Evolutionary conservation across 2,113 vertebrate genomes (phyloP).

Genomic region (Prunella fulvescens): DNA sequence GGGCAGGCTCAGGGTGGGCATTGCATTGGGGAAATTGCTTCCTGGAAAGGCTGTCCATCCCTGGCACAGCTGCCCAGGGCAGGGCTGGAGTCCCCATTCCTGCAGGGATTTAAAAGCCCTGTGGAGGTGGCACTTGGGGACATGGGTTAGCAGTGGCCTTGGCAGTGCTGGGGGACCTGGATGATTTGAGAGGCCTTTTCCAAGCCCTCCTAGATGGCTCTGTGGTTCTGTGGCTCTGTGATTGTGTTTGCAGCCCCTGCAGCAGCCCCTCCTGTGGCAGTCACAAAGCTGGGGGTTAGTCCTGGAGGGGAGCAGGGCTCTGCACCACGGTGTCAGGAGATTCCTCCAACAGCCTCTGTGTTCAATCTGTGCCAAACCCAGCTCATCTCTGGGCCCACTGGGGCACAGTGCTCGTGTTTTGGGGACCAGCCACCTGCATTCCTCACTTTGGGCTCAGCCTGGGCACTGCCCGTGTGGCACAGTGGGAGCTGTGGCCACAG

Average conservation of each 20-base stretch:
- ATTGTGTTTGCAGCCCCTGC: neutral
- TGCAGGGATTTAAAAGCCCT: neutral
- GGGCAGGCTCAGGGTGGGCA: neutral
- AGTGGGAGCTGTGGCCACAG: neutral
- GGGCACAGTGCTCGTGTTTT: accelerated
- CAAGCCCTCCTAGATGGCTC: no score
- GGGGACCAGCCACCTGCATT: accelerated
- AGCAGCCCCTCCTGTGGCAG: neutral
- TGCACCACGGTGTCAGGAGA: neutral
- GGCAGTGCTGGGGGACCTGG: neutral
- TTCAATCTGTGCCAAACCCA: accelerated
- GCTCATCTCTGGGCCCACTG: accelerated
- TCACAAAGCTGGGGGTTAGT: neutral
- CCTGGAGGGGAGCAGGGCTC: neutral
- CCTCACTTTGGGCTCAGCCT: neutral
- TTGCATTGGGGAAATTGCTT: accelerated
- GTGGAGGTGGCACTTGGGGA: neutral
- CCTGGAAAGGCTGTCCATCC: neutral
- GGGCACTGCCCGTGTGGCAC: neutral
- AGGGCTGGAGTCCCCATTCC: neutral
- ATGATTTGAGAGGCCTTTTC: neutral
- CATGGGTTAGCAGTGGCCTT: accelerated
- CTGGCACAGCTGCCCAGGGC: neutral
- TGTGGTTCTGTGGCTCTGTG: neutral
- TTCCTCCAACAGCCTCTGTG: accelerated